Evolutionary conservation across 2,888 invertebrate genomes (phyloP).

Genomic region (Mythimna albipuncta): DNA sequence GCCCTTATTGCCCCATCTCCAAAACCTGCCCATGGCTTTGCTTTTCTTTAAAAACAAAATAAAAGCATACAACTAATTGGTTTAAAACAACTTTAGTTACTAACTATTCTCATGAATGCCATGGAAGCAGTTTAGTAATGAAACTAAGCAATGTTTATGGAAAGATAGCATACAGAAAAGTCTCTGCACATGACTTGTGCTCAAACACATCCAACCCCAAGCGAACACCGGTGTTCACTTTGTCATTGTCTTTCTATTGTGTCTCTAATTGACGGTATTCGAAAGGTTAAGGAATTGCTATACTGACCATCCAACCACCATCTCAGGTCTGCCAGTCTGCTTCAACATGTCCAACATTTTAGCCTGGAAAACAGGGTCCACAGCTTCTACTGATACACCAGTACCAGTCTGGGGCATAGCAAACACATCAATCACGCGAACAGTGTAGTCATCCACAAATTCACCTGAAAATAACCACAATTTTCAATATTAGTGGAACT

Average conservation of each 20-base stretch:
- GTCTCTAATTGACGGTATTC: too few species aligned
- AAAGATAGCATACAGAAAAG: too few species aligned
- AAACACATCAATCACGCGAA: conserved; percentile 99
- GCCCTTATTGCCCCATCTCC: too few species aligned
- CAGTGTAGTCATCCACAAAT: conserved; percentile 99
- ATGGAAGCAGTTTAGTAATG: too few species aligned
- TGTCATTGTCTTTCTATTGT: too few species aligned
- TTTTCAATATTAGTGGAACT: neutral
- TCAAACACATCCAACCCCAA: neutral
- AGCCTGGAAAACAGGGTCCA: conserved; percentile 99
- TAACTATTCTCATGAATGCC: too few species aligned
- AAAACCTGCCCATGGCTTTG: too few species aligned
- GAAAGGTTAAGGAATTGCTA: neutral
- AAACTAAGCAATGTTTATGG: too few species aligned
- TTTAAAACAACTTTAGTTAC: too few species aligned
- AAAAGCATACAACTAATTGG: too few species aligned
- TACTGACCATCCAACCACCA: conserved; percentile 97
- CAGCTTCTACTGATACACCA: conserved; percentile 99
- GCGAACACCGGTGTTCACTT: too few species aligned
- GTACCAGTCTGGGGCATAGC: conserved; percentile 99
- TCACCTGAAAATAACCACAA: conserved; percentile 93
- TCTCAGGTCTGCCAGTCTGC: conserved; percentile 99
- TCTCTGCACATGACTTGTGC: neutral
- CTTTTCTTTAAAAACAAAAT: too few species aligned
- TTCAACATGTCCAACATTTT: conserved; percentile 99